Percentiles rank a stretch among this genome's conserved stretches.
Conservation (phyloP, 2,888 invertebrate species). For the Apodemia mormo region DNA sequence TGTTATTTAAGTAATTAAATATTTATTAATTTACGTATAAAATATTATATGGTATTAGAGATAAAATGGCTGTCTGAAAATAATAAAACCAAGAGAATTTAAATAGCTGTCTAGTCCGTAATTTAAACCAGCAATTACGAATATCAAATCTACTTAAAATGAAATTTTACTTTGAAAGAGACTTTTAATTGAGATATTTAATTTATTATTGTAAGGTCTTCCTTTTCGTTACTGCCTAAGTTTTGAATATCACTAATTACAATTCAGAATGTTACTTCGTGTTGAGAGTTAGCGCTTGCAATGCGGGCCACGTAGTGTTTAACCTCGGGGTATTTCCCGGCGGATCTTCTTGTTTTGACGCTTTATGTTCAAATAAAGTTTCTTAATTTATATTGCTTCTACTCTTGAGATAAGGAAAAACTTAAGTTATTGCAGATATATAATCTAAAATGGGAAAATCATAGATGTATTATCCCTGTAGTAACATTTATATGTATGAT, state of each 20-base stretch:
- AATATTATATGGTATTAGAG: background rate
- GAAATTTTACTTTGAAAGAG: background rate
- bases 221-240: background rate
- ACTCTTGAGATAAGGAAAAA: conserved; percentile 6
- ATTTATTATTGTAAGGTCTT: conserved; percentile 5
- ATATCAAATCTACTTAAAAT: conserved; percentile 3
- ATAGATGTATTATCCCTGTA: background rate
- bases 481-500: no score
- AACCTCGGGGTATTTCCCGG: conserved; percentile 21
- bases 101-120: background rate
- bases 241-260: conserved; percentile 20
- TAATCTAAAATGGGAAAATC: background rate
- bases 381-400: conserved; percentile 22
- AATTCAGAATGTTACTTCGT: conserved; percentile 22
- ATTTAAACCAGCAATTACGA: conserved; percentile 1
- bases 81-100: background rate
- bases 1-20: background rate
- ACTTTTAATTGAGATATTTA: conserved; percentile 9
- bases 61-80: background rate
- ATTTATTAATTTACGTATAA: background rate
- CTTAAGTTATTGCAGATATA: background rate
- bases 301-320: conserved; percentile 23
- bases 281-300: conserved; percentile 9
- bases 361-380: conserved; percentile 19
- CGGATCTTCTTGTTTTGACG: conserved; percentile 25